Base-by-base conservation (phyloP, 2,113 vertebrate genomes). In the Stigmatopora nigra region DNA sequence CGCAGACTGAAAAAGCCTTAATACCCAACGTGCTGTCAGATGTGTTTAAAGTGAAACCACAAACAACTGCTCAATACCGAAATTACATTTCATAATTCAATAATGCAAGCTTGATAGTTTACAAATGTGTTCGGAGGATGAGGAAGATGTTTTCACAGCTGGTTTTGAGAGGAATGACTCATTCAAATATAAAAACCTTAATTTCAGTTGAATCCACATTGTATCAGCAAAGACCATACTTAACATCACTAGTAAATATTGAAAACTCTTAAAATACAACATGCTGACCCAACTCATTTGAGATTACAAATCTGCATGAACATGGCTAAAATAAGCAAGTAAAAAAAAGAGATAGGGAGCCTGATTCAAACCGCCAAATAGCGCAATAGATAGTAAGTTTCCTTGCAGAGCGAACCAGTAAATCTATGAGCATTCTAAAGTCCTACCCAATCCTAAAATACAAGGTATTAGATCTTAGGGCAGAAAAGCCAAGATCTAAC, bases 11-110 rank as follows among this genome's bases (percentile, higher is more conserved):
- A 84, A 31, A 69, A 51, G 72, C 72, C 9, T 67, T 78, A 72
- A 84, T 68, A 66, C 75, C 58, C 76, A 77, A 76, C 82, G 80
- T 73, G 84, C 65, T 74, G 68, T 68, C 70, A 72, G 61, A 83
- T 78, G 70, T 63, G 1, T 57, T n/a, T 68, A 67, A 53, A 67
- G 51, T 53, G 22, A 64, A 68, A 71, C 41, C 52, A 63, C 53
- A 62, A 41, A 55, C 25, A 45, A 59, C 15, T 64, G 49, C 22
- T 16, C 20, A 61, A 69, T 58, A 13, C 73, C 69, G 38, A 51
- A 31, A 19, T 66, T 11, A 49, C 59, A 65, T 71, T 16, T n/a
- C 20, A 16, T 12, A 57, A 56, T 31, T 22, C 53, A 15, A 56
- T 31, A 15, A 6, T 7, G 20, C 1, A 12, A 20, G 13, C 22